A percentile compares a stretch with the other conserved stretches of the same genome.
Conservation (phyloP, 2,888 invertebrate genomes). For the Tinea trinotella region DNA sequence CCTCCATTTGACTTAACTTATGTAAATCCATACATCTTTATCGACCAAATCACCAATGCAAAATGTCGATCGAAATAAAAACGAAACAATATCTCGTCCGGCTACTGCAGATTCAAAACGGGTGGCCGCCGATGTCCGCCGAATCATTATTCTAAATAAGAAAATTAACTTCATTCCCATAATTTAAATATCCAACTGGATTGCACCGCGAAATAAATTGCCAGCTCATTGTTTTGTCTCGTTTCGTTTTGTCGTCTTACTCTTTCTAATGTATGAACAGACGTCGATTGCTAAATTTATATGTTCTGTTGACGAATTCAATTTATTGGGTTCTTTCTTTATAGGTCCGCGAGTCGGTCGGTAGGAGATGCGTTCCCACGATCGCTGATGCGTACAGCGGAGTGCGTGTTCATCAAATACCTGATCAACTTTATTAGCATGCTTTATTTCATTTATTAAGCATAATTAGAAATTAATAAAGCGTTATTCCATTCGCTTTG, state of each 20-base stretch:
- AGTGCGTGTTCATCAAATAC: conserved; percentile 30
- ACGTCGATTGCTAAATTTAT: conserved; percentile 56
- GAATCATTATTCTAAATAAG: conserved; percentile 65
- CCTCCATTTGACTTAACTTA: conserved; percentile 66
- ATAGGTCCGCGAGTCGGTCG: conserved; percentile 26
- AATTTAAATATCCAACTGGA: conserved; percentile 56
- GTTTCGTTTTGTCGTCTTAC: conserved; percentile 25
- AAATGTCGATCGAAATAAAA: conserved; percentile 42
- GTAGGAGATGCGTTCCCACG: conserved; percentile 44
- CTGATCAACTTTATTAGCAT: conserved; percentile 28
- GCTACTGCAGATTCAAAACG: conserved; percentile 57
- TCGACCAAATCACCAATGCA: conserved; percentile 65
- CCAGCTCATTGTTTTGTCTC: conserved; percentile 8
- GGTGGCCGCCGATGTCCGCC: conserved; percentile 56
- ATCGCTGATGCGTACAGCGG: conserved; percentile 23
- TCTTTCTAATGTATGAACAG: conserved; percentile 43
- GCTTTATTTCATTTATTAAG: conserved; percentile 24
- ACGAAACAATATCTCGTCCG: conserved; percentile 21
- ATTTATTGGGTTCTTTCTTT: conserved; percentile 44
- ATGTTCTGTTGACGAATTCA: conserved; percentile 53
- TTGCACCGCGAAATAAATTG: conserved; percentile 28
- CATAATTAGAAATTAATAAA: conserved; percentile 3
- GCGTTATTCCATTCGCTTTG: background rate
- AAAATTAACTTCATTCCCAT: conserved; percentile 70
- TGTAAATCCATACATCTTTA: conserved; percentile 71